These are phyloP conservation scores for Corythoichthys intestinalis DNA, from an alignment of 2,113 vertebrate genomes.

Conservation along the genomic window DNA sequence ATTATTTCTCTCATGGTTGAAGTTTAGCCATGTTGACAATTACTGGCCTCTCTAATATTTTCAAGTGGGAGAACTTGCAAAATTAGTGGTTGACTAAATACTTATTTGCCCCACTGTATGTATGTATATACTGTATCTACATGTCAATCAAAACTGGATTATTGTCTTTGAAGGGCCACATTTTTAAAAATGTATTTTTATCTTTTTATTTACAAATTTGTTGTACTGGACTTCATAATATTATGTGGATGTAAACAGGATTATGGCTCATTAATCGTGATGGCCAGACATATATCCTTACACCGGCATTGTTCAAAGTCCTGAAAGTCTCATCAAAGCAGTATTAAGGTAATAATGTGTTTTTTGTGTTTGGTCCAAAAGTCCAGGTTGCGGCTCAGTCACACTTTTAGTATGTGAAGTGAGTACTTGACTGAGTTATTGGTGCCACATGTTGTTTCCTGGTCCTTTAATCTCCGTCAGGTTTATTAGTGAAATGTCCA, in stretches of 20 bases:
- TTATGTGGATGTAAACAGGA: too few species aligned
- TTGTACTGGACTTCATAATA: too few species aligned
- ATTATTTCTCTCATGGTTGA: too few species aligned
- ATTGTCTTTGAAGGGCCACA: not conserved
- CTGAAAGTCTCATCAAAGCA: not conserved
- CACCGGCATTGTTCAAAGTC: not conserved
- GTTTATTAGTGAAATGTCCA: slow-evolving; percentile 2
- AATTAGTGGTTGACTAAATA: too few species aligned
- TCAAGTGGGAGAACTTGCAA: too few species aligned
- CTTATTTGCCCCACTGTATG: too few species aligned
- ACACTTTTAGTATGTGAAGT: not conserved
- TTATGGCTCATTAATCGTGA: not conserved
- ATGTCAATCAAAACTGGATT: not conserved
- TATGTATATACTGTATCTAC: too few species aligned
- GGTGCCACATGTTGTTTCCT: slow-evolving; percentile 5
- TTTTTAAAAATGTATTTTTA: not conserved
- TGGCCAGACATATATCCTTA: not conserved
- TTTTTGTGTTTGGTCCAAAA: not conserved
- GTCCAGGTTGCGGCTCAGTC: not conserved
- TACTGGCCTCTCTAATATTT: too few species aligned
- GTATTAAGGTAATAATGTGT: not conserved
- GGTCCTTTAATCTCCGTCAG: slow-evolving; percentile 6
- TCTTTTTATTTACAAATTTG: too few species aligned
- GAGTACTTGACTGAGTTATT: not conserved
- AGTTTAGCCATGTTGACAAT: too few species aligned